Conservation (phyloP, 2,113 vertebrate species). For the Suncus etruscus region DNA sequence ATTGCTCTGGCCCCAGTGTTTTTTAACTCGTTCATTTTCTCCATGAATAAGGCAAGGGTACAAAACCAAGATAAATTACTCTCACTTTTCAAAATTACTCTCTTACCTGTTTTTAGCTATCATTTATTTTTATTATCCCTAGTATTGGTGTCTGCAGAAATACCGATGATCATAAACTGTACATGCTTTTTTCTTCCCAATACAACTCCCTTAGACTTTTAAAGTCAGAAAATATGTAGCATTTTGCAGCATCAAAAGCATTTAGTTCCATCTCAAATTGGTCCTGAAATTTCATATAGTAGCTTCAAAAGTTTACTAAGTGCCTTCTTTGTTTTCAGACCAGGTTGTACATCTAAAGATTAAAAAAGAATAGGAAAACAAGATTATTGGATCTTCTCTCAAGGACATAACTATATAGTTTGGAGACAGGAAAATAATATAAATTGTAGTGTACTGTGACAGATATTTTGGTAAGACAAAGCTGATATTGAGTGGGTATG, state of each 20-base stretch:
- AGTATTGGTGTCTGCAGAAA: not conserved
- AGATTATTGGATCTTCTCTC: not conserved
- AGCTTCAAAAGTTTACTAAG: not conserved
- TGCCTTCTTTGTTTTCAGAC: not conserved
- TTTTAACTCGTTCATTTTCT: not conserved
- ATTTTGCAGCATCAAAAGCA: not conserved
- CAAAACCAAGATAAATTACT: constrained; percentile 6
- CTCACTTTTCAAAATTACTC: not conserved
- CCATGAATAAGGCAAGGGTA: not conserved
- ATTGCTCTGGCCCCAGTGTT: not conserved
- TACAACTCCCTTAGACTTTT: too few species aligned
- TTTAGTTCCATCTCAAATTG: not conserved
- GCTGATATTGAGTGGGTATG: not conserved
- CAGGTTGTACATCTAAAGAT: not conserved
- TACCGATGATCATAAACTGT: not conserved
- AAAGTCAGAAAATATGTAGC: too few species aligned
- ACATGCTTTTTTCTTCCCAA: not conserved
- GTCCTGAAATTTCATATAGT: not conserved
- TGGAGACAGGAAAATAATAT: not conserved
- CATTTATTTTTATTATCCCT: not conserved
- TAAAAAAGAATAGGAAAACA: constrained; percentile 21
- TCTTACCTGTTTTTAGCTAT: not conserved
- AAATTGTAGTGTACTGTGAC: not conserved
- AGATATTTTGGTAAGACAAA: constrained; percentile 3
- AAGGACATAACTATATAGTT: not conserved